phyloP scores from a whole-genome alignment of 2,888 invertebrate genomes.

The Lymantria monacha region DNA sequence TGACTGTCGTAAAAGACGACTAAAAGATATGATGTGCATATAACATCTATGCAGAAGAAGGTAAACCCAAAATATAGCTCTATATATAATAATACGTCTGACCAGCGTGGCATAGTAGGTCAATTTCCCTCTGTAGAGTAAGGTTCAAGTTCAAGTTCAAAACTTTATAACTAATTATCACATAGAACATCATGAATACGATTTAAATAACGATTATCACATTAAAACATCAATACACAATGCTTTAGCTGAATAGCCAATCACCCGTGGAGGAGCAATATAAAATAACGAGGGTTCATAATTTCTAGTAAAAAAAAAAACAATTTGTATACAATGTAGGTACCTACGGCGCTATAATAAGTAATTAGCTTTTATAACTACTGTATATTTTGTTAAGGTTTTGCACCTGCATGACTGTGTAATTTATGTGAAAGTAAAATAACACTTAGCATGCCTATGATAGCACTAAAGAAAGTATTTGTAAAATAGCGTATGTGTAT shows the following conservation, averaged over 20 bases:
- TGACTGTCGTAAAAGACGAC: too few species aligned
- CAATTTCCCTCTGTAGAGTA: constrained; percentile 44
- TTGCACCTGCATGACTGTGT: constrained; percentile 22
- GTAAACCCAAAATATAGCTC: too few species aligned
- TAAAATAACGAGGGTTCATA: constrained; percentile 45
- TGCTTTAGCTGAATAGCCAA: constrained; percentile 58
- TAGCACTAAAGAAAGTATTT: constrained; percentile 15
- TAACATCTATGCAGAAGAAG: too few species aligned
- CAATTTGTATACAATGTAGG: constrained; percentile 41
- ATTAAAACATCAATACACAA: constrained; percentile 38
- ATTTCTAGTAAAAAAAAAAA: constrained; percentile 25
- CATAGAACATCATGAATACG: constrained; percentile 47
- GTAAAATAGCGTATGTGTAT: constrained; percentile 6
- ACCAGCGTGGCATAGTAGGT: too few species aligned
- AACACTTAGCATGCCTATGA: constrained; percentile 3
- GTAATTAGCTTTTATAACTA: constrained; percentile 32
- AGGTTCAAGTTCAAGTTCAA: too few species aligned
- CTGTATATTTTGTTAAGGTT: constrained; percentile 19
- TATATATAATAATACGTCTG: too few species aligned
- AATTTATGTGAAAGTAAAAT: neutral
- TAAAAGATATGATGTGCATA: too few species aligned
- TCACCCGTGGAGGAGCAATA: constrained; percentile 61
- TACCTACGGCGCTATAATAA: constrained; percentile 28
- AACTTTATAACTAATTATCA: too few species aligned
- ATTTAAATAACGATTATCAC: constrained; percentile 64